Conservation (phyloP, 2,113 vertebrate species). For the Rhinolophus ferrumequinum region DNA sequence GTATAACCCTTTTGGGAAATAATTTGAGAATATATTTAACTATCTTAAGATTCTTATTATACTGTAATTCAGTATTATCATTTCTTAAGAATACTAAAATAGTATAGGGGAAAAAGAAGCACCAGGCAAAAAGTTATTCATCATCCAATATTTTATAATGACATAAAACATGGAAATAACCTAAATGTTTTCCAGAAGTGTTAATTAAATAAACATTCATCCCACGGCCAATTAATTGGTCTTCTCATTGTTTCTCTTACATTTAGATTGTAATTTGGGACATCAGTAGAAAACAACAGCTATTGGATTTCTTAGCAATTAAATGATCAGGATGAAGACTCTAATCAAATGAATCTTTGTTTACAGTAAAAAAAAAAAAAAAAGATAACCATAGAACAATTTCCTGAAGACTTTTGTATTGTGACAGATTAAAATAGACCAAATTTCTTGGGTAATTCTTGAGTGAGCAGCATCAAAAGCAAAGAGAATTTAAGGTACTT, state of each 20-base stretch:
- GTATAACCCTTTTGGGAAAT: neutral
- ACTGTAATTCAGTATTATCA: neutral
- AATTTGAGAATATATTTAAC: neutral
- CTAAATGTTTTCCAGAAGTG: neutral
- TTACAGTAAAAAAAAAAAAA: neutral
- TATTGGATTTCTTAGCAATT: neutral
- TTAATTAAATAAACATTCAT: neutral
- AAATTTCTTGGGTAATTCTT: neutral
- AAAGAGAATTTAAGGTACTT: neutral
- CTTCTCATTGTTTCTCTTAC: neutral
- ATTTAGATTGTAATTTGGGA: neutral
- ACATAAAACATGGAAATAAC: neutral
- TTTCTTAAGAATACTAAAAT: neutral
- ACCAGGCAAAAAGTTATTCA: neutral
- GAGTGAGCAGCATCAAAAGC: neutral
- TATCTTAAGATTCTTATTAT: neutral
- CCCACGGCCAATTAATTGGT: neutral
- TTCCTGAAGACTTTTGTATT: neutral
- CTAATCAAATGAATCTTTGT: neutral
- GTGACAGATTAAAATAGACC: neutral
- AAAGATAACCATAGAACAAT: neutral
- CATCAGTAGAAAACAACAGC: neutral
- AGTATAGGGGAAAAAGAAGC: neutral
- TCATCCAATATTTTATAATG: neutral
- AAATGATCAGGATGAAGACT: neutral